Base-by-base conservation (phyloP, 2,888 invertebrate genomes). In the Macaria notata region DNA sequence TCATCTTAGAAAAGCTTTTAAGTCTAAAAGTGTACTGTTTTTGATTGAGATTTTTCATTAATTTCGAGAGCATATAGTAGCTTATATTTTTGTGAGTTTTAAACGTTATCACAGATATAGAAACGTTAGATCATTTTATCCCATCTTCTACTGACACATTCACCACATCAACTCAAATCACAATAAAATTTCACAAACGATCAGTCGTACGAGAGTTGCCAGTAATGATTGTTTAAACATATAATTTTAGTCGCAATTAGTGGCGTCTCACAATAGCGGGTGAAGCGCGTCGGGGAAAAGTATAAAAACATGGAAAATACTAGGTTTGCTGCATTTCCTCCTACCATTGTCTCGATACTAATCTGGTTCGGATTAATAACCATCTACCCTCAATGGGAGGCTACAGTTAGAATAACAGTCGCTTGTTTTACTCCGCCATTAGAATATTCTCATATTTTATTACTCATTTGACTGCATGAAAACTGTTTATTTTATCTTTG, bases 261-360 rank as follows among this genome's bases (percentile, higher is more conserved):
- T 76, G 71, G 69, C 68, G 65, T 71, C 86, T 75, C 81, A 88
- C 84, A 83, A 75, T 74, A 66, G 76, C 59, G 77, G 76, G 74
- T 73, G 75, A 66, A 79, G 76, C 72, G 76, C 73, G 70, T 73
- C 71, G 43, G 49, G 47, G 41, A 51, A 55, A 50, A 39, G 33
- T 50, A 69, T 76, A 88, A 87, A 85, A 38, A 38, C 38, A 38
- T 38, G 38, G 38, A 86, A 19, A 19, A 19, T 1, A 19, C 77
- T 68, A 72, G 72, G 71, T 75, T 78, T 79, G 72, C 69, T 82
- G 72, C 75, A 81, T 88, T 85, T 88, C 88, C 86, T 79, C 79
- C 83, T 83, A 69, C 86, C 72, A 89, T 88, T 88, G 90, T 90
- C 78, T 87, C 63, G 73, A 73, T 78, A 74, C 70, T 80, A 78